phyloP scores from a whole-genome alignment of 2,113 vertebrate genomes.

The Tetrax tetrax region DNA sequence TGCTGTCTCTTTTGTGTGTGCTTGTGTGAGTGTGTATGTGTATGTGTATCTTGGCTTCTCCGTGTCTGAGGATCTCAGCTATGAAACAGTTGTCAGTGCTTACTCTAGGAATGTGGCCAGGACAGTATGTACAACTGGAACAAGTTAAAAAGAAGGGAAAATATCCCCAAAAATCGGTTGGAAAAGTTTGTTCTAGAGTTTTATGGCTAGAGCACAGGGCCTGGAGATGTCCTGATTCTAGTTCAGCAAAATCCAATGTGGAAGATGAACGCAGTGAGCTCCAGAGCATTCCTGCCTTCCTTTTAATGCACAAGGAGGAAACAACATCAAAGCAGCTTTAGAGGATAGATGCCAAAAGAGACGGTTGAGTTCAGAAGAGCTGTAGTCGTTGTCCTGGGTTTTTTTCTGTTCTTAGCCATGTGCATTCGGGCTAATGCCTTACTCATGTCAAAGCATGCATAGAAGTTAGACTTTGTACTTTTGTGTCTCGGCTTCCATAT shows the following conservation, averaged over 20 bases:
- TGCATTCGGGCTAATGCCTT: background rate
- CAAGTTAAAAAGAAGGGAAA: constrained; percentile 21
- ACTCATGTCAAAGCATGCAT: background rate
- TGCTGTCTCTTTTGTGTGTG: background rate
- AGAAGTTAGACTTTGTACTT: too few species aligned
- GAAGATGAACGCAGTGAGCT: background rate
- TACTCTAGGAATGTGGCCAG: constrained; percentile 23
- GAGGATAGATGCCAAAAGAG: background rate
- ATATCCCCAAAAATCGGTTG: background rate
- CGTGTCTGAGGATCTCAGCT: background rate
- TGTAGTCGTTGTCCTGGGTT: background rate
- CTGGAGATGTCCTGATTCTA: background rate
- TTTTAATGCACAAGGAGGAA: background rate
- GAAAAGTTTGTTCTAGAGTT: background rate
- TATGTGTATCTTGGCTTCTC: background rate
- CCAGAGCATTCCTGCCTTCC: background rate
- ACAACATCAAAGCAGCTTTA: background rate
- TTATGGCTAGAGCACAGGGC: background rate
- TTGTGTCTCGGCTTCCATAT: background rate
- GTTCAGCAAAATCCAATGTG: background rate
- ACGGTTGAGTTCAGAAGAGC: background rate
- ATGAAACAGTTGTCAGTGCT: background rate
- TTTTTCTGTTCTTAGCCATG: background rate
- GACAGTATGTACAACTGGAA: constrained; percentile 45
- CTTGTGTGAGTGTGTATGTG: background rate